Base-by-base conservation (phyloP, 2,888 invertebrate species). In the Tenthredo distinguenda region DNA sequence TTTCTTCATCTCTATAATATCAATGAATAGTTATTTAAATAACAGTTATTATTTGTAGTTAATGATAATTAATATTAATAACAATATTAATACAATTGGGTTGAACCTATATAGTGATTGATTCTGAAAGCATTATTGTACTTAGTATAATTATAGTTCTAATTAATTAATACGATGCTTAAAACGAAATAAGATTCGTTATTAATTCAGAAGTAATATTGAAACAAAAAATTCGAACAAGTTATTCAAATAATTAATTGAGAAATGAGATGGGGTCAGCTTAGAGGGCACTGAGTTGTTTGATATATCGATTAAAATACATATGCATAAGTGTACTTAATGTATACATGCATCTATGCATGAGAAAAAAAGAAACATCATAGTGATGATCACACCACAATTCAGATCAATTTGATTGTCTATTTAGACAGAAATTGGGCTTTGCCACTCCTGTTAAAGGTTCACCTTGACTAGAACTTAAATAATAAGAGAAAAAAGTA, bases 371-470 rank as follows among this genome's bases (percentile, higher is more conserved):
- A n/a, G n/a, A n/a, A n/a, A 55, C n/a, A 55, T n/a, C 18, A n/a
- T 55, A 6, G 55, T 21, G 68, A 31, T 68, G 15, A 26, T 26
- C 62, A 62, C 62, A 10, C 31, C 10, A 15, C 6, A 85, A 88
- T 85, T 87, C 85, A 79, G 87, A 87, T 90, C 86, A 90, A 90
- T 77, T 84, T 90, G 89, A 89, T 89, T 89, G 89, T 89, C 89
- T 90, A 87, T 86, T 88, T 88, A 87, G 85, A 86, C 85, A 85
- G 87, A 84, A 83, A 83, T 85, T 86, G 74, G 84, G 74, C 84
- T 72, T 65, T 37, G 72, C 65, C 58, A 26, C 74, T 40, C 87
- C 86, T 87, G 88, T 87, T 87, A 87, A 87, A 37, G 31, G 34
- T 26, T 79, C 12, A 58, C 50, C 55, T 88, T 87, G 90, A 88